Percentiles rank a stretch among this genome's conserved stretches.
phyloP scores from a whole-genome alignment of 2,888 invertebrate genomes.

The Capitulum mitella region DNA sequence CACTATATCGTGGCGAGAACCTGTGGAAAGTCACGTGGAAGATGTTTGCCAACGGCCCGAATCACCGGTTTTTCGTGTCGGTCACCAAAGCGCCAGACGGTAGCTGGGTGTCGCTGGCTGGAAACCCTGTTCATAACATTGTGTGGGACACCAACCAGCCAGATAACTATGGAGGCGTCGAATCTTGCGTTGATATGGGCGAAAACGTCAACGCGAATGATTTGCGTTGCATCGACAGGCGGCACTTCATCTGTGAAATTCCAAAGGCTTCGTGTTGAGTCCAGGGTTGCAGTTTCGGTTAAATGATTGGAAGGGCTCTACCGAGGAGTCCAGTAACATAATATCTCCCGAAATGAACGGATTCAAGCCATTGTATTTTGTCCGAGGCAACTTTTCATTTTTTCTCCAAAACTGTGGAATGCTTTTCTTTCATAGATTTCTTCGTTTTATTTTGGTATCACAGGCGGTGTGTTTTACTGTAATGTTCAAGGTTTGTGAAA shows the following conservation, averaged over 20 bases:
- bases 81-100: background rate
- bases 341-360: too few relatives aligned
- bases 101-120: background rate
- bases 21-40: background rate
- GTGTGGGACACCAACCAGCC: background rate
- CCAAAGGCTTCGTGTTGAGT: background rate
- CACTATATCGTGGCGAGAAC: too few relatives aligned
- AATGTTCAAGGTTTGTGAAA: too few relatives aligned
- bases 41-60: background rate
- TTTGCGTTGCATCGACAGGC: background rate
- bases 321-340: too few relatives aligned
- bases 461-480: too few relatives aligned
- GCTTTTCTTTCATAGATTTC: too few relatives aligned
- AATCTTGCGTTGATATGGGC: background rate
- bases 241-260: background rate
- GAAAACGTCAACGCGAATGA: background rate
- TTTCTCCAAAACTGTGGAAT: too few relatives aligned
- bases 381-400: too few relatives aligned
- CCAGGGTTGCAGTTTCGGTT: too few relatives aligned
- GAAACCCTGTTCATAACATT: background rate
- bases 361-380: too few relatives aligned
- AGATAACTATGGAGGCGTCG: background rate
- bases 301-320: too few relatives aligned
- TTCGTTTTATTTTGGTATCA: too few relatives aligned
- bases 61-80: background rate